Base-by-base conservation (phyloP, 2,888 invertebrate genomes). In the Phaedon cochleariae region DNA sequence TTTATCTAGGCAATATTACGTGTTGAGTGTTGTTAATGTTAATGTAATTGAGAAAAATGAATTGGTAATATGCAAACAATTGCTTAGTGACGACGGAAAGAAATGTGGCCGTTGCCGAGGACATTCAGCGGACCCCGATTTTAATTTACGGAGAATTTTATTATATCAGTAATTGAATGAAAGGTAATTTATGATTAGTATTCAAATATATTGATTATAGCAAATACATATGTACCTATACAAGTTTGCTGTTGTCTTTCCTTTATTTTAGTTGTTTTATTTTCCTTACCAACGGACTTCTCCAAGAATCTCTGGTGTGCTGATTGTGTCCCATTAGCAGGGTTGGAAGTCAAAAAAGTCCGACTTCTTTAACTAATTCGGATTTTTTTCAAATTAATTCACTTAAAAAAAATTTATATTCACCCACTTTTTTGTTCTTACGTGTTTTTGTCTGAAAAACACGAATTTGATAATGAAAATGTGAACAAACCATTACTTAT, bases 151-250 rank as follows among this genome's bases (percentile, higher is more conserved):
- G 73, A 66, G 74, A 68, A 71, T 76, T 75, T 75, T 77, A 77
- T 77, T 79, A 78, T 76, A 71, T 76, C 71, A 77, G 79, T 77
- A 69, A 77, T 73, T 76, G 75, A 75, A 79, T 78, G 75, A 69
- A 77, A 78, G 79, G 79, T 81, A 81, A 82, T 80, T 82, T 81
- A 81, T 81, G 79, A 74, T 79, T 81, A 82, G 82, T 81, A 80
- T 82, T 80, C 81, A 82, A 81, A 69, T 74, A 77, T 79, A 80
- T 76, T 78, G 76, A 80, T 74, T 80, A 81, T 81, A 55, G 55
- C 34, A 55, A 55, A 55, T 55, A 34, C 41, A 55, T 20, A 34
- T 37, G 15, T 21, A 41, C 41, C 41, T 41, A 41, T 41, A 41
- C 41, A 15, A 41, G n/a, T 41, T 41, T 41, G 41, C 41, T 41